Evolutionary conservation across 2,797 vertebrate species (phyloP).

Genomic region (Psittacula echo): DNA sequence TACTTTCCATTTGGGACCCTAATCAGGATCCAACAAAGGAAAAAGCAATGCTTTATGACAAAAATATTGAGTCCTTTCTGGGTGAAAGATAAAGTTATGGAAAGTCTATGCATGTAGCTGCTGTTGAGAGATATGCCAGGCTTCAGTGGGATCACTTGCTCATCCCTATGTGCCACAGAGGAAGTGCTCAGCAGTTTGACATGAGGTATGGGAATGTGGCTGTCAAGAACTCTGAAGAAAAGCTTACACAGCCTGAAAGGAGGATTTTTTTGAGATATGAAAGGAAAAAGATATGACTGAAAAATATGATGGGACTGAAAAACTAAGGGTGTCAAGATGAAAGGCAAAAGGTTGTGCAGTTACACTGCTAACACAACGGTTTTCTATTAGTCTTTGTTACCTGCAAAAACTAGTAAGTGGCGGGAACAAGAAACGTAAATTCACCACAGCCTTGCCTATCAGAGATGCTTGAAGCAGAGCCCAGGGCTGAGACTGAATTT

Average conservation of each 20-base stretch:
- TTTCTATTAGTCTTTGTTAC: neutral
- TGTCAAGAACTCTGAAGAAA: neutral
- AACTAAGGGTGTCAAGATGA: fast-evolving
- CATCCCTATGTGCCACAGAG: neutral
- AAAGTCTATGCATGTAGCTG: neutral
- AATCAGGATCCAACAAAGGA: neutral
- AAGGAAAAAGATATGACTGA: neutral
- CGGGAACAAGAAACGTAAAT: neutral
- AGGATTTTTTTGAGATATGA: neutral
- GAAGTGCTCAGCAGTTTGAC: neutral
- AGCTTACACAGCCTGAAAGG: neutral
- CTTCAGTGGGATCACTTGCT: neutral
- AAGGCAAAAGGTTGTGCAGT: neutral
- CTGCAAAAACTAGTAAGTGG: neutral
- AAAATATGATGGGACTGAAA: neutral
- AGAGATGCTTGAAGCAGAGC: neutral
- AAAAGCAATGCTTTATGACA: neutral
- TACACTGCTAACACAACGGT: neutral
- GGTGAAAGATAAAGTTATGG: neutral
- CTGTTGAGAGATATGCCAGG: neutral
- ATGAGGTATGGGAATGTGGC: neutral
- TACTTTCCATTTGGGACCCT: neutral
- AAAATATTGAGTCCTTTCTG: neutral
- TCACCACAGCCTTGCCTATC: neutral
- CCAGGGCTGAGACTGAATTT: neutral